Base-by-base conservation (phyloP, 2,888 invertebrate genomes). In the Thera britannica region DNA sequence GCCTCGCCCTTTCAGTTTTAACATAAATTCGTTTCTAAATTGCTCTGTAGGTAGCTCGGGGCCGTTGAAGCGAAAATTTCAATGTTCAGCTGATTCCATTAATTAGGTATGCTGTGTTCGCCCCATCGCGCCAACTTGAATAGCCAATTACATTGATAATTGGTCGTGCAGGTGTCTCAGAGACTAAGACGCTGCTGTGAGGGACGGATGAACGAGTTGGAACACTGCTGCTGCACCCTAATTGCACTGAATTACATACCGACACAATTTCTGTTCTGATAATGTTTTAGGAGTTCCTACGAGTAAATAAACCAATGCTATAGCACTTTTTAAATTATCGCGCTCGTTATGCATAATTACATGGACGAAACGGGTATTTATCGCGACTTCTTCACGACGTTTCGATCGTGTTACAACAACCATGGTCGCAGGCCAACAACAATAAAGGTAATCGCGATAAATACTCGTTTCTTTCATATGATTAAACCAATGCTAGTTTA, bases 81-180 rank as follows among this genome's bases (percentile, higher is more conserved):
- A 89, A 90, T 90, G 90, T 90, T 87, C 90, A 83, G 85, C 87
- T 90, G 90, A 92, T 90, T 89, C 86, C 84, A 90, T 92, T 90
- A 91, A 92, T 92, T 91, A 91, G 88, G 79, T 82, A 86, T 87
- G 88, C 88, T 85, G 82, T 85, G 82, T 83, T 85, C 88, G 86
- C 87, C 81, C 85, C 87, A 87, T 90, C 85, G 89, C 85, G 83
- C 84, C 83, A 85, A 88, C 81, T 88, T 92, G 90, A 92, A 92
- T 92, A 89, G 90, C 91, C 92, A 93, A 93, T 93, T 93, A 92
- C 90, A 90, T 80, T 87, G 90, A 88, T 92, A 93, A 93, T 93
- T 92, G 92, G 90, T 88, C 87, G 87, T 84, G 85, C 87, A 90
- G 92, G 91, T 92, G 89, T 88, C 90, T 89, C 82, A 79, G 77